Evolutionary conservation across 2,888 invertebrate genomes (phyloP), one percentile per base, ranked within the genome.

Genomic region (Phyto melanocephala): DNA sequence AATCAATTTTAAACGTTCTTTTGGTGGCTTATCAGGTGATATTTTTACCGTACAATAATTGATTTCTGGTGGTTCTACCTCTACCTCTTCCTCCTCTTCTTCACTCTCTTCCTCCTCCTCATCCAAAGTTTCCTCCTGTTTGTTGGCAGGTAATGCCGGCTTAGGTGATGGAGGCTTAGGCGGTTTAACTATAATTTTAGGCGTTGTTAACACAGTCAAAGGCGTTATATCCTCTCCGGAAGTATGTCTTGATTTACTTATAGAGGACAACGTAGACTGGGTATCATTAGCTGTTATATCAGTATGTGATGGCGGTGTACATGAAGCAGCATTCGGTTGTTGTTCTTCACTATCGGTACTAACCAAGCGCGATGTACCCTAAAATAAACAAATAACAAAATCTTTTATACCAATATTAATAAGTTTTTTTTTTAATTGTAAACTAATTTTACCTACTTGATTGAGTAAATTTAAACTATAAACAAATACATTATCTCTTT

Each of bases 281-380:
- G 75, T 52, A 20, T 74, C 47, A 10, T 81, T 78, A 65, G 78
- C 80, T 79, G 83, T 78, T 65, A 70, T 84, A 82, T 82, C 83
- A 40, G 85, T 84, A 68, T 85, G 91, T 71, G 87, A 87, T 62
- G 86, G 86, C 24, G 89, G 89, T 50, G 89, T 89, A 76, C 85
- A 85, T 65, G 87, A 74, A 42, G 93, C 93, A 67, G 93, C 93
- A 65, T 93, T 93, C 84, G 92, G 93, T 62, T 92, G 92, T 65
- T 93, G 93, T 88, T 89, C 89, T 92, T 94, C 94, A 76, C 94
- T 94, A 87, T 94, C 94, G 67, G 94, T 94, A 87, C 94, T 94
- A 72, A 94, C 93, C 88, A 94, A 92, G 85, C 94, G 93, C 63
- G 94, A 94, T 75, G 94, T 94, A 65, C 94, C 94, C 91, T 91